Evolutionary conservation across 2,113 vertebrate species (phyloP).

Genomic region (Mormyrus lacerda): DNA sequence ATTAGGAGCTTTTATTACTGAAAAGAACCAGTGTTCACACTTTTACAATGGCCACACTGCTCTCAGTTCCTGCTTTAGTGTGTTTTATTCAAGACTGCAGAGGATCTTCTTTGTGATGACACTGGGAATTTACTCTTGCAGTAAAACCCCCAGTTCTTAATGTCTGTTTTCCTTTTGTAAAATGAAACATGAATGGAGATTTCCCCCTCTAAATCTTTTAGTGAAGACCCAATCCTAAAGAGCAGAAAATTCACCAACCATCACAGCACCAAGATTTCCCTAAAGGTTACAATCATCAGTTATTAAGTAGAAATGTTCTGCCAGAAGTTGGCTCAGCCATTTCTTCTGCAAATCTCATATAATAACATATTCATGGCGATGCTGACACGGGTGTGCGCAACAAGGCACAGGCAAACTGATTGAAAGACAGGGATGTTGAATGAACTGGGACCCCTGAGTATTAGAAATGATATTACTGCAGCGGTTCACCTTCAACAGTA

Average conservation of each 20-base stretch:
- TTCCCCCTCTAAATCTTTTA: conserved; percentile 47
- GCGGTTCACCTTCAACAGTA: conserved; percentile 33
- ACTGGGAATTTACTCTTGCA: conserved; percentile 27
- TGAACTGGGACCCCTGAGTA: conserved; percentile 36
- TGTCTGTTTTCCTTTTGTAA: conserved; percentile 28
- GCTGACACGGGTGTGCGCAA: conserved; percentile 18
- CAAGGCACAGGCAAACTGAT: conserved; percentile 40
- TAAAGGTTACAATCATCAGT: conserved; percentile 82
- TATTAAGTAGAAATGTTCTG: conserved; percentile 70
- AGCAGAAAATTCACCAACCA: conserved; percentile 70
- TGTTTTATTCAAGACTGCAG: conserved; percentile 28
- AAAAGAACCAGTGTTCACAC: conserved; percentile 28
- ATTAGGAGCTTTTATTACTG: conserved; percentile 33
- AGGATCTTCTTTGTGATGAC: conserved; percentile 33
- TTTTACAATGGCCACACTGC: conserved; percentile 6
- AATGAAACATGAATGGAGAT: conserved; percentile 22
- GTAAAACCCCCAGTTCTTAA: conserved; percentile 29
- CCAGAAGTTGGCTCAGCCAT: conserved; percentile 33
- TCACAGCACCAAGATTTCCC: conserved; percentile 67
- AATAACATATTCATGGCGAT: conserved; percentile 35
- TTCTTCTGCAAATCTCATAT: conserved; percentile 32
- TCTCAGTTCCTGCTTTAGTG: conserved; percentile 28
- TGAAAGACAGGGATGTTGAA: conserved; percentile 40
- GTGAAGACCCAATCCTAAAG: conserved; percentile 67
- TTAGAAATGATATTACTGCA: conserved; percentile 36